Evolutionary conservation across 2,888 invertebrate species (phyloP).

Genomic region (Lordiphosa andalusiaca): DNA sequence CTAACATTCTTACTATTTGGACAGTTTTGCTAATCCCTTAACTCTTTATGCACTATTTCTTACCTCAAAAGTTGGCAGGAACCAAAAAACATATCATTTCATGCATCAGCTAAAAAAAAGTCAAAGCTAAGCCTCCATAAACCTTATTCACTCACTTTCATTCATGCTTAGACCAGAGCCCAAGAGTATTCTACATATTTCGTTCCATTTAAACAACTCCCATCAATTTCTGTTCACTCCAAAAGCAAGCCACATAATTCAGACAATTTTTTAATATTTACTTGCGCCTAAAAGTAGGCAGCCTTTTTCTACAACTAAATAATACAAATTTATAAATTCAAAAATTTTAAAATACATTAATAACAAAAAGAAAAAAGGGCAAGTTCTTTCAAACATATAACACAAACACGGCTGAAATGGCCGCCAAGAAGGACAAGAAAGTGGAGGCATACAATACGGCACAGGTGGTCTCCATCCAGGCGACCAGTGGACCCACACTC

Average conservation of each 20-base stretch:
- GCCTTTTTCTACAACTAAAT: slow-evolving; percentile 1
- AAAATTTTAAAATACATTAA: background rate
- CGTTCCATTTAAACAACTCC: slow-evolving; percentile 14
- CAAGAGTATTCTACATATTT: slow-evolving; percentile 37
- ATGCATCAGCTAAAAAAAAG: too few relatives aligned
- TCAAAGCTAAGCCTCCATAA: too few relatives aligned
- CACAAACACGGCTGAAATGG: slow-evolving; percentile 79
- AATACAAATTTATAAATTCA: slow-evolving; percentile 1
- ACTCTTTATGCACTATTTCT: too few relatives aligned
- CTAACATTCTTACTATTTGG: too few relatives aligned
- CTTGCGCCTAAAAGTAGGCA: slow-evolving; percentile 25
- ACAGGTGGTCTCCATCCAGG: slow-evolving; percentile 76
- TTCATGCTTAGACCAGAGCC: background rate
- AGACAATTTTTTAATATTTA: background rate
- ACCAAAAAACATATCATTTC: too few relatives aligned
- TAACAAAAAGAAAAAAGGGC: background rate
- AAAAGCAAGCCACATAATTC: background rate
- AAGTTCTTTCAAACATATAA: slow-evolving; percentile 73
- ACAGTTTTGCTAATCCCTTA: too few relatives aligned
- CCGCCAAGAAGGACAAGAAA: slow-evolving; percentile 77
- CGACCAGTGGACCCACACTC: slow-evolving; percentile 76
- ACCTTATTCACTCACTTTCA: background rate
- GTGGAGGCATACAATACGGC: slow-evolving; percentile 80
- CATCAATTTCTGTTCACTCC: background rate
- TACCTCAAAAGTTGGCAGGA: too few relatives aligned